Evolutionary conservation across 2,888 invertebrate species (phyloP), one percentile per base, ranked within the genome.

Genomic region (Horisme vitalbata): DNA sequence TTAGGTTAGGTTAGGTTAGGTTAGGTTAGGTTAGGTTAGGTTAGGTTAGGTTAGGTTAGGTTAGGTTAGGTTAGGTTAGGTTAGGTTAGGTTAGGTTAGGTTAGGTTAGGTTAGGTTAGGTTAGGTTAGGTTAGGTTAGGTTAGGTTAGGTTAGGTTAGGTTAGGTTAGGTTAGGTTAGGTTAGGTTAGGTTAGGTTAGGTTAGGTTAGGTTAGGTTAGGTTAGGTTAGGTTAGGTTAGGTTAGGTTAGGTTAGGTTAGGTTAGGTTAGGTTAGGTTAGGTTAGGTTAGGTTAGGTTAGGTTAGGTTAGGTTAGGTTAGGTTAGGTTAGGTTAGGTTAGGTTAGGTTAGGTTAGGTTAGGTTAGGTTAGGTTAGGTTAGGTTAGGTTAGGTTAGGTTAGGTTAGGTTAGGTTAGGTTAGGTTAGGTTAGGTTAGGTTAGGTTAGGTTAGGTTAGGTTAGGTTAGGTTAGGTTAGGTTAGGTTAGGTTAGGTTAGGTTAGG

Each of bases 11-110:
- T 51, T 48, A 53, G 48, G 47, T 51, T 48, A 48, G 47, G 50
- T 50, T 48, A 51, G 52, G 52, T 50, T 51, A 51, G 52, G 52
- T 56, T 51, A 53, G 52, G 52, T 56, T 51, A 53, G 53, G 56
- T 56, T 52, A 54, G 57, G 53, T 51, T 49, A 57, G 49, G 51
- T 53, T 49, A 53, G 52, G 54, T 52, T 50, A 57, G 55, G 55
- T 57, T 52, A 52, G 57, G 57, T 55, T 52, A 55, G 57, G 57
- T 55, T 52, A 52, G 51, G 55, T 53, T 53, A 55, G 55, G 55
- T 54, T 52, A 52, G 53, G 55, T 52, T 54, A 52, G 46, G 49
- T 52, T 49, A 55, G 53, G 55, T 55, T 51, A 55, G 55, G 55
- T 55, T 49, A 54, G 54, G 54, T 54, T 52, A 52, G 54, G 57